These are phyloP conservation scores for Chouioia cunea DNA, from an alignment of 2,888 invertebrate species.

Conservation along the genomic window DNA sequence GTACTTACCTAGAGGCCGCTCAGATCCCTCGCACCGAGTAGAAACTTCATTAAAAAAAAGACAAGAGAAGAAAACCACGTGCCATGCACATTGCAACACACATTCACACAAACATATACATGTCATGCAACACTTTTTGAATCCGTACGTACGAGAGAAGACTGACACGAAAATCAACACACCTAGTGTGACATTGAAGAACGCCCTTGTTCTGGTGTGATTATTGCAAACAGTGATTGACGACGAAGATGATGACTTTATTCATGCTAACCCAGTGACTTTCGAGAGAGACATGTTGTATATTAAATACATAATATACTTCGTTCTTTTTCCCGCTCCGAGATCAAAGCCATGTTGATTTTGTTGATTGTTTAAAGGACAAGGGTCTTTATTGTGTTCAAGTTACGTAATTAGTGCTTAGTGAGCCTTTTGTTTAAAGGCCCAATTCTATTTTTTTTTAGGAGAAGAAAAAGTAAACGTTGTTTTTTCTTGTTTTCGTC, in stretches of 20 bases:
- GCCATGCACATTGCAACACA: no score
- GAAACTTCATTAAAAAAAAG: no score
- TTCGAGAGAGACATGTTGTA: conserved; percentile 35
- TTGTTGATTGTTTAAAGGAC: conserved; percentile 50
- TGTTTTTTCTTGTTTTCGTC: conserved; percentile 41
- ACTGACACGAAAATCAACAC: no score
- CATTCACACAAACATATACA: no score
- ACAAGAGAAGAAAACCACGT: no score
- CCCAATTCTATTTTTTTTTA: conserved; percentile 2
- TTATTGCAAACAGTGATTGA: conserved; percentile 12
- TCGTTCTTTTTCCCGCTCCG: conserved; percentile 52
- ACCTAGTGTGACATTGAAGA: no score
- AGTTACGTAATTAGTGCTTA: conserved; percentile 53
- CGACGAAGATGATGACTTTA: conserved; percentile 27
- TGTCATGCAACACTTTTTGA: no score
- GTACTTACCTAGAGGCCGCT: conserved; percentile 64
- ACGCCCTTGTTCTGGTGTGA: no score
- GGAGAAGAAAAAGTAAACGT: conserved; percentile 25
- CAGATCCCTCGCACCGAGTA: conserved; percentile 4
- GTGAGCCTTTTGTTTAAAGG: conserved; percentile 39
- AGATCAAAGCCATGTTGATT: conserved; percentile 58
- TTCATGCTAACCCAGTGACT: conserved; percentile 40
- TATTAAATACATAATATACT: conserved; percentile 37
- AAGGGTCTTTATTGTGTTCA: conserved; percentile 57
- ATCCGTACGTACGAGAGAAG: no score